phyloP scores from a whole-genome alignment of 2,797 vertebrate genomes.

The Gymnodraco acuticeps region DNA sequence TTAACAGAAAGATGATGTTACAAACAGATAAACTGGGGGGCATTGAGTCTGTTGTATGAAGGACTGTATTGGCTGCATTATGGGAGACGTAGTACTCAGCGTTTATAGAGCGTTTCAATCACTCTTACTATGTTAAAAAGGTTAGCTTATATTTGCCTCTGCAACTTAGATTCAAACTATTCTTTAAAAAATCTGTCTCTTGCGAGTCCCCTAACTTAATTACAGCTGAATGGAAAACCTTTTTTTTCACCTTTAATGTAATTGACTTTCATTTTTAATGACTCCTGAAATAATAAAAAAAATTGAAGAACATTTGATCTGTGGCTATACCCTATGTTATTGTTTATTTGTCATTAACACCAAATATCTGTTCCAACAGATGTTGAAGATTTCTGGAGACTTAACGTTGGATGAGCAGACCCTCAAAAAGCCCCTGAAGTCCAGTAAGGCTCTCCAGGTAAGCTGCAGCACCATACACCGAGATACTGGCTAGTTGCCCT shows the following conservation, averaged over 20 bases:
- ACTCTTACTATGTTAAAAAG: neutral
- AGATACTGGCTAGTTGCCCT: neutral
- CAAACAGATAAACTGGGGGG: neutral
- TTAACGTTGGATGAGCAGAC: slow-evolving; percentile 10
- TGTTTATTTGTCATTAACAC: slow-evolving; percentile 26
- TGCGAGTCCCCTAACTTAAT: neutral
- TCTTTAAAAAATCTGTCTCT: neutral
- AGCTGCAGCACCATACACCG: slow-evolving; percentile 3
- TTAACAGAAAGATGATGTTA: neutral
- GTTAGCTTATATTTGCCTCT: neutral
- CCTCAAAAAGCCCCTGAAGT: slow-evolving; percentile 15
- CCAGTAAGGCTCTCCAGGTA: slow-evolving; percentile 31
- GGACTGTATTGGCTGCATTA: neutral
- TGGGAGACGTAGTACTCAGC: neutral
- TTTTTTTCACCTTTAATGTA: neutral
- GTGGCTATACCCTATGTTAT: neutral
- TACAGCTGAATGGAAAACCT: neutral
- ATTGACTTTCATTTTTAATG: neutral
- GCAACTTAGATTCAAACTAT: neutral
- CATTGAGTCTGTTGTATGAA: neutral
- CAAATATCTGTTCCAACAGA: slow-evolving; percentile 41
- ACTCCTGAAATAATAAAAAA: neutral
- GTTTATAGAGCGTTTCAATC: neutral
- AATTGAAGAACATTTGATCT: neutral
- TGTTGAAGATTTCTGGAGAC: slow-evolving; percentile 39